Evolutionary conservation across 2,888 invertebrate genomes (phyloP), one percentile per base, ranked within the genome.

Genomic region (Odontocerum albicorne): DNA sequence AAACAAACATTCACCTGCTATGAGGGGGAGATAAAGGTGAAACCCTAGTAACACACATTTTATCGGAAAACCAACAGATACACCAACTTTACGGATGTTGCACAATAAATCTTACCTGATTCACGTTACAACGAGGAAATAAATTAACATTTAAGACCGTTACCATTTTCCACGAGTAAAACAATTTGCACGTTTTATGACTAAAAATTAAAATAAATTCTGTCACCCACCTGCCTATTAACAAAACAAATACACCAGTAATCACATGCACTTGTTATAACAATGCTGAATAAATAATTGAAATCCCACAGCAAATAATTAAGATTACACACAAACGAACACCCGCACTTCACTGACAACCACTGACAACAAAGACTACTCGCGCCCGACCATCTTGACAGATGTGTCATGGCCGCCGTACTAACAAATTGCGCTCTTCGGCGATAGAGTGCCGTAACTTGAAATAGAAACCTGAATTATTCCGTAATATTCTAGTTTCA

Each of bases 331-430:
- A 2, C 16, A n/a, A 2, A 52, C 47, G 10, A 15, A 45, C 52
- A 32, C 45, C 45, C 36, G 31, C 45, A 22, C 52, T 52, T 20
- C 38, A 53, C 57, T 57, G 57, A 57, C 57, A 57, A 52, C 43
- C 47, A 52, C 53, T 57, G 47, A 57, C 57, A 57, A 57, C 57
- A 57, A 57, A 51, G 54, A 49, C 20, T 20, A 43, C 36, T 32
- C n/a, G 7, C 20, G 32, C 15, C 16, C 52, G 31, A 39, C 57
- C 57, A 49, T 54, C 45, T 57, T 57, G 53, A 57, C 54, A 39
- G 38, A 52, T 46, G 46, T 53, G 46, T 40, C 46, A 53, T 53
- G 53, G 46, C 40, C 53, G 38, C 39, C 32, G 20, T 22, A 22
- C 12, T 12, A 6, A 32, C 17, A 45, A 33, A 33, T 51, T 51